A percentile compares a stretch with the other conserved stretches of the same genome.
Conservation (phyloP, 2,113 vertebrate species). For the Baryphthengus martii region DNA sequence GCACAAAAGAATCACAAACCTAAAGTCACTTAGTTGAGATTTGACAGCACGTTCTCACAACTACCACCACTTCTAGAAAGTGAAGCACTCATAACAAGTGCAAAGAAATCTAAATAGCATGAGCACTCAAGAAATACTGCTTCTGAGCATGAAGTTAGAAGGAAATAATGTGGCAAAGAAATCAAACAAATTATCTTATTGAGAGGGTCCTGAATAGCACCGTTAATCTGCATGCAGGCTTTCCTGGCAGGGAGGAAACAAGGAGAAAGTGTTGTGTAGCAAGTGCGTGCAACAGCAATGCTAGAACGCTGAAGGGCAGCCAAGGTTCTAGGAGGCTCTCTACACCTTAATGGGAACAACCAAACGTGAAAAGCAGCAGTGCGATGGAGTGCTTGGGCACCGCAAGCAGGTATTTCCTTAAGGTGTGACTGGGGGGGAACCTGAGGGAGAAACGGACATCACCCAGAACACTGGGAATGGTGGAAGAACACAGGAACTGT, state of each 20-base stretch:
- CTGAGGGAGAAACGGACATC: neutral
- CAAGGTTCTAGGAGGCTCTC: neutral
- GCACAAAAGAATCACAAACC: neutral
- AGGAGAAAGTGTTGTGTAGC: neutral
- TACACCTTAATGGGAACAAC: neutral
- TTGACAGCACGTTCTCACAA: neutral
- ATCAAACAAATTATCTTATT: neutral
- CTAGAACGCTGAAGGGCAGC: neutral
- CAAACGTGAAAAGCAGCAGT: neutral
- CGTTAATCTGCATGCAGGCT: neutral
- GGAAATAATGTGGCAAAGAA: neutral
- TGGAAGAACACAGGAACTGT: neutral
- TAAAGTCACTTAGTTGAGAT: neutral
- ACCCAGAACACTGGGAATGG: accelerated
- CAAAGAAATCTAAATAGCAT: neutral
- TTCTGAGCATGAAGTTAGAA: neutral
- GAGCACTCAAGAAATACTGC: accelerated
- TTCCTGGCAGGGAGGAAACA: neutral
- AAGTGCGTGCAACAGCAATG: neutral
- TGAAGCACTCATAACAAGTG: neutral
- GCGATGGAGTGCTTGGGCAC: neutral
- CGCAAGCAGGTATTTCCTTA: neutral
- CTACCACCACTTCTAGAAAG: neutral
- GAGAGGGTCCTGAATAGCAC: neutral
- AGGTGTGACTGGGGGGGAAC: neutral